Base-by-base conservation (phyloP, 2,888 invertebrate genomes). In the Onthophagus sagittarius region DNA sequence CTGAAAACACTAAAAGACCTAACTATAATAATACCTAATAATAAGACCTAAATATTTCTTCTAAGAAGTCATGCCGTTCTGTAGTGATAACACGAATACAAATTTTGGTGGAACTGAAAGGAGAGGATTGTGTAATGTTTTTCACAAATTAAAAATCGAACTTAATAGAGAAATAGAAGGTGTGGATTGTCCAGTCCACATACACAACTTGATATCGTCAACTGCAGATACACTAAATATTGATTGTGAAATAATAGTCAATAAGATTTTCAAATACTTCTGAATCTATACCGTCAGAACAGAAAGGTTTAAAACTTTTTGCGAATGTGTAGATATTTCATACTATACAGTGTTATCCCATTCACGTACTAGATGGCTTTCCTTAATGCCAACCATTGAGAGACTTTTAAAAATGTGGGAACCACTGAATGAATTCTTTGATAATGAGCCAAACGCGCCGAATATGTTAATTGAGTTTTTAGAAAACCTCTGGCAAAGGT, bases 51-150 rank as follows among this genome's bases (percentile, higher is more conserved):
- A n/a, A n/a, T n/a, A n/a, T n/a, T n/a, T n/a, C n/a, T n/a, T n/a
- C n/a, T n/a, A n/a, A n/a, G n/a, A n/a, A n/a, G n/a, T n/a, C n/a
- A n/a, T n/a, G n/a, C n/a, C n/a, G n/a, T 80, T 80, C 71, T 77
- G 78, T 32, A 81, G 76, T 62, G 74, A 81, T 71, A 82, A 83
- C 72, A 78, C 79, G n/a, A 82, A 81, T 75, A 78, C 77, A 13
- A 82, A 82, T 76, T 82, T 82, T 76, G 81, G 81, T 15, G 80
- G 80, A 6, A 71, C 78, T 13, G 33, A 76, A 33, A 72, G 78
- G 14, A 62, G 63, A 70, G 76, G 74, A 13, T 63, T 72, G 23
- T n/a, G 74, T 72, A 81, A 80, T 77, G 77, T 79, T 23, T 77
- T 71, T 71, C 69, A 77, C 63, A 75, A 77, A 71, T 74, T 79